Conservation (phyloP, 1,140 invertebrate species). For the Rhagoletis pomonella region DNA sequence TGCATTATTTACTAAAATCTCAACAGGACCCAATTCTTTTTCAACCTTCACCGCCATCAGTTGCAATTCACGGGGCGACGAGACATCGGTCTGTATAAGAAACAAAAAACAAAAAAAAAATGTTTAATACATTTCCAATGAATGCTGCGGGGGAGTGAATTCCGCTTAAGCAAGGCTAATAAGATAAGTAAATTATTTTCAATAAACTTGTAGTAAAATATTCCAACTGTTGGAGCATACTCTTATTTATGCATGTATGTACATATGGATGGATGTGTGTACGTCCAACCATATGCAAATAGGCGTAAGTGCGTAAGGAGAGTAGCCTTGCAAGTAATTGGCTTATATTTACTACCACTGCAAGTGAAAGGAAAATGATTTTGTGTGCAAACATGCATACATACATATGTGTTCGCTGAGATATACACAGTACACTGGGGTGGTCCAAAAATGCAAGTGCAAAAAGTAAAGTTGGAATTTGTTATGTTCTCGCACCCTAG, state of each 20-base stretch:
- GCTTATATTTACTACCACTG: constrained; percentile 37
- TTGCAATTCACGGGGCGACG: constrained; percentile 68
- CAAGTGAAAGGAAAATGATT: constrained; percentile 22
- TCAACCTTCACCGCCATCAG: constrained; percentile 70
- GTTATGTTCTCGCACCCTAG: too few species aligned
- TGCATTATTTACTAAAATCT: constrained; percentile 72
- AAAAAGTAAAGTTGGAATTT: too few species aligned
- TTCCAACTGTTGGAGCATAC: background rate
- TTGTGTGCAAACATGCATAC: background rate
- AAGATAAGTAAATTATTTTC: background rate
- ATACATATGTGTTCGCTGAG: background rate
- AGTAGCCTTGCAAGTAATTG: constrained; percentile 30
- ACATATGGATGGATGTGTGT: background rate
- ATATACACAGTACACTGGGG: too few species aligned
- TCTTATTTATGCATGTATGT: background rate
- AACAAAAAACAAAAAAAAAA: background rate
- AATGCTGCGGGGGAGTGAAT: background rate
- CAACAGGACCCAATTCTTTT: constrained; percentile 71
- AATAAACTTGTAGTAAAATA: background rate
- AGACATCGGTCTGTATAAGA: constrained; percentile 68
- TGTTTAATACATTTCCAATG: background rate
- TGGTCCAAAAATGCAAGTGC: too few species aligned
- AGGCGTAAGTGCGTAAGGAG: constrained; percentile 29
- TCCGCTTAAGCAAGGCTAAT: background rate
- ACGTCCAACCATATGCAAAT: constrained; percentile 27